Evolutionary conservation across 35 echinoderm and acorn worm species (phyloP), one percentile per base, ranked within the genome.

Genomic region (Strongylocentrotus purpuratus): DNA sequence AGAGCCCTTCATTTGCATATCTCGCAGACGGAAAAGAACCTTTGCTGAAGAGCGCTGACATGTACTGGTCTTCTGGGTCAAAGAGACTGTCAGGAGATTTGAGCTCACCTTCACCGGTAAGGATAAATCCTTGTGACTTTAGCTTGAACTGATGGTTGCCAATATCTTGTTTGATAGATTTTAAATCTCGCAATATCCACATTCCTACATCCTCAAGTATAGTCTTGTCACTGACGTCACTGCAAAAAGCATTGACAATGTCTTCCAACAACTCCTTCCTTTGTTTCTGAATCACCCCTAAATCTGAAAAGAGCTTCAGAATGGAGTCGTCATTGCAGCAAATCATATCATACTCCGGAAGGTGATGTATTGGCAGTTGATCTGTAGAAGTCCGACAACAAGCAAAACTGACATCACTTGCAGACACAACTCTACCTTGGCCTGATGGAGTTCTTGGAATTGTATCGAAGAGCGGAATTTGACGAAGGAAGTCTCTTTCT

Each of bases 81-180:
- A 93, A 58, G 17, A 93, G 48, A 48, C 46, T 28, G 22, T 89
- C 45, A 25, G 87, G 87, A 1, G 87, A 89, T 10, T 45, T 89
- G 4, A 89, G 33, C 87, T 15, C 17, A 33, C 13, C 22, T 46
- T 0, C 32, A 50, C 33, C 10, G 46, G 91, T 48, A 32, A 33
- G 32, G 22, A 48, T 46, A 17, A 58, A 47, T 11, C 14, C 33
- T 31, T 20, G 13, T 9, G 48, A 93, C 91, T 93, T 93, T 47
- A 93, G 45, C 31, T 93, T 93, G 3, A 15, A 46, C 31, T 58
- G 46, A 13, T 31, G n/a, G 25, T 41, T 45, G 45, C 87, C 33
- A 17, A 58, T 50, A 46, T 58, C 48, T 46, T n/a, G 46, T 93
- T 93, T 93, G 91, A 93, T 93, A 31, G 32, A 11, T 31, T 93